These are phyloP conservation scores for Carduelis carduelis DNA, from an alignment of 2,797 vertebrate species.

Conservation along the genomic window DNA sequence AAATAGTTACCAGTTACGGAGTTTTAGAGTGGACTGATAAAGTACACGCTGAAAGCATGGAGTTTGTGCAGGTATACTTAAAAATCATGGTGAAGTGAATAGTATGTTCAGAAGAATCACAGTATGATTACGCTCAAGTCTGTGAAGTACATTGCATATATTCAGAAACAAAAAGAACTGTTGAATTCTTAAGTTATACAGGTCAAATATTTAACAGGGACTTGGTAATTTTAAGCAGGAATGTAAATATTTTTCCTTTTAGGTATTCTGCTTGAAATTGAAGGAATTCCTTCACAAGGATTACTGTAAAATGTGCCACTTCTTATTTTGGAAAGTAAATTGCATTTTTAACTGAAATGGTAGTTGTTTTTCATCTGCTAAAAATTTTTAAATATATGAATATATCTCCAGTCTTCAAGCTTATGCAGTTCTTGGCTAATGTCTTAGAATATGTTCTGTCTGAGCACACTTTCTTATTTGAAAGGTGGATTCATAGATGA, in stretches of 20 bases:
- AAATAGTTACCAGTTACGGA: accelerated
- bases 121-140: not conserved
- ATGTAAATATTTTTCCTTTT: not conserved
- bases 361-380: not conserved
- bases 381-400: not conserved
- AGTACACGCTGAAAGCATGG: not conserved
- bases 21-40: not conserved
- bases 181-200: not conserved
- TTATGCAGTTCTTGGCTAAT: not conserved
- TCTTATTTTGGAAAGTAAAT: not conserved
- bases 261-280: not conserved
- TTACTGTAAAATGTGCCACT: not conserved
- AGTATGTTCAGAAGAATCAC: not conserved
- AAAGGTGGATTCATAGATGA: not conserved
- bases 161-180: not conserved
- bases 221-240: not conserved
- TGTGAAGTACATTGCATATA: not conserved
- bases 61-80: not conserved
- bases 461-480: not conserved
- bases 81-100: not conserved
- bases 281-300: not conserved
- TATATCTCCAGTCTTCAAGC: not conserved
- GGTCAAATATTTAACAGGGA: not conserved
- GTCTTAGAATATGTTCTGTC: not conserved
- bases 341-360: not conserved